Base-by-base conservation (phyloP, 2,797 vertebrate species). In the Diceros bicornis region DNA sequence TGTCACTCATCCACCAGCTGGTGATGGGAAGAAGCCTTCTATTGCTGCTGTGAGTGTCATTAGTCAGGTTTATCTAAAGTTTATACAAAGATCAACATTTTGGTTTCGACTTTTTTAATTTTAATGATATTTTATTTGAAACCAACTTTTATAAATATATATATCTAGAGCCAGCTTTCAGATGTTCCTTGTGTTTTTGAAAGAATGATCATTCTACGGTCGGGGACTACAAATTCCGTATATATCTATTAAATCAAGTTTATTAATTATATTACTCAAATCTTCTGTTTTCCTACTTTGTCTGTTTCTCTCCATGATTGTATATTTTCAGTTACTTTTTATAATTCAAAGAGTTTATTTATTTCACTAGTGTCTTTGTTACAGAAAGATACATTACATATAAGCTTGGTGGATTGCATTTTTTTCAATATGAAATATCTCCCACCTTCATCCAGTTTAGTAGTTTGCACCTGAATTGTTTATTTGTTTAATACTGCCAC, bases 21-120 rank as follows among this genome's bases (percentile, higher is more conserved):
- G 99, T 93, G 99, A 99, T 94, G 99, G 99, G 77, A 99, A 99
- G 99, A 99, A 99, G 98, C 99, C 99, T 89, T 99, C 99, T 62
- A 99, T 99, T 82, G 99, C 99, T 98, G 99, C 99, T 97, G 99
- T 99, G 97, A 99, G 99, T 99, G 4, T 79, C 23, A n/a, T 25
- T 50, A 77, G 61, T 34, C 57, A 92, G 34, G 7, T 83, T 90
- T 92, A 61, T 41, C 29, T 69, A 16, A 91, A 66, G 10, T 55
- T 52, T 50, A 96, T n/a, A 52, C 18, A 5, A 68, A 47, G 77
- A 84, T 23, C 37, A 93, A 29, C 29, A 82, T 74, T 94, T 71
- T 66, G 4, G 25, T 93, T 96, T 92, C 47, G 87, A 1, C 47
- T 91, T 96, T 88, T 81, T 91, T 4, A 94, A 90, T 94, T 95